phyloP scores from a whole-genome alignment of 23 tunicate genomes.

The Botrylloides violaceus region DNA sequence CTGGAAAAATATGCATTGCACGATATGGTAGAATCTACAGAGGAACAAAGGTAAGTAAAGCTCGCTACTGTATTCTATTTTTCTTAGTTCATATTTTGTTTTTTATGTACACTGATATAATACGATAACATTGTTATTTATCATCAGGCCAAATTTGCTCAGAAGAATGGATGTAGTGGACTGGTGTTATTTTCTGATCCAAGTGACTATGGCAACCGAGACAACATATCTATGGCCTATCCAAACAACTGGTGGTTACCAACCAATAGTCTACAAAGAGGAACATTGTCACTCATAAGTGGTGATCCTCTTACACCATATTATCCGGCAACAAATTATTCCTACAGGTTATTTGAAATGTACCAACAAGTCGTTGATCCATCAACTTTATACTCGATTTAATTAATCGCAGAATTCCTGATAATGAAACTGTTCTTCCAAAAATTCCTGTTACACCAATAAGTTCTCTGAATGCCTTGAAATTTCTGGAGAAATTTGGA shows the following conservation, averaged over 20 bases:
- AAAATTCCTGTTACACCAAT: slow-evolving; percentile 90
- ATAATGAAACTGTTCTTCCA: slow-evolving; percentile 38
- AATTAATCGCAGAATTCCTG: slow-evolving; percentile 15
- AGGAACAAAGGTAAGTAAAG: slow-evolving; percentile 55
- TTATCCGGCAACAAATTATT: slow-evolving; percentile 73
- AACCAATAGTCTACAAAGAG: slow-evolving; percentile 76
- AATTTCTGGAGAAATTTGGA: slow-evolving; percentile 43
- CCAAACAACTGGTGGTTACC: slow-evolving; percentile 96
- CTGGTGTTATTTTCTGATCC: slow-evolving; percentile 80
- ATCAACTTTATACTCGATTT: too few relatives aligned
- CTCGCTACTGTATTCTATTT: neutral
- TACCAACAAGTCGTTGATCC: neutral
- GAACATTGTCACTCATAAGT: slow-evolving; percentile 8
- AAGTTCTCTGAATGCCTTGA: slow-evolving; percentile 65
- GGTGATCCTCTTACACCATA: slow-evolving; percentile 93
- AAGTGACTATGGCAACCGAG: slow-evolving; percentile 48
- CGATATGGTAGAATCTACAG: slow-evolving; percentile 73
- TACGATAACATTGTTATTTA: neutral
- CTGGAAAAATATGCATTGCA: slow-evolving; percentile 68
- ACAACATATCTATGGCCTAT: slow-evolving; percentile 13
- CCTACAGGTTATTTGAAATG: slow-evolving; percentile 43
- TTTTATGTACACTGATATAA: too few relatives aligned
- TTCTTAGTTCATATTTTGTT: neutral
- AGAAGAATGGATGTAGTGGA: slow-evolving; percentile 59
- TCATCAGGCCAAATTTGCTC: slow-evolving; percentile 34